Evolutionary conservation across 2,797 vertebrate genomes (phyloP), one percentile per base, ranked within the genome.

Genomic region (Melopsittacus undulatus): DNA sequence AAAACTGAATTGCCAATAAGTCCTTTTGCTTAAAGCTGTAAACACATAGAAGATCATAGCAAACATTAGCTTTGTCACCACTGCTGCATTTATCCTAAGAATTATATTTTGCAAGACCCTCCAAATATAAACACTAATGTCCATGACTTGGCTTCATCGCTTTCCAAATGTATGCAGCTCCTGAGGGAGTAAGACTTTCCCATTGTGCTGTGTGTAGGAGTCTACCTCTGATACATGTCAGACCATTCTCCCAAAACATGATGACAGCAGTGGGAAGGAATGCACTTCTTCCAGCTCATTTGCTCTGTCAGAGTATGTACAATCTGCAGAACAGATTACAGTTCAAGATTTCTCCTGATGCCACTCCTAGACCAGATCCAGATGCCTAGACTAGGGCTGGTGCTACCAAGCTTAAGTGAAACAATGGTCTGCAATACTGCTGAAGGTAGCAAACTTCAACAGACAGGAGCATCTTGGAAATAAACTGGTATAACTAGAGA

Each of bases 21-120:
- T 92, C 68, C 57, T 95, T 96, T 86, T 84, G 79, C 94, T 91
- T 92, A 95, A 96, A 96, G 73, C 83, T 96, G 63, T 94, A 91
- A 96, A 95, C 68, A 70, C 27, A 19, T 19, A 73, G 76, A 92
- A 94, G 63, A 96, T 84, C 69, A 67, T 26, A 90, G 84, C 75
- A 78, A 96, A 95, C 42, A 72, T 49, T 59, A 78, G 46, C 67
- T 95, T 43, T 90, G 90, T 76, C 29, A 77, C 32, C 73, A 75
- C n/a, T 79, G 83, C 73, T 85, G 73, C 62, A 87, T 23, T 87
- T 93, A 72, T 92, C 74, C 77, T 89, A 75, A 90, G 72, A 90
- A 69, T 90, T 96, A 95, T 87, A 70, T 76, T 95, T 77, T 90
- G 74, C 92, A 96, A 97, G 29, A 69, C 9, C 32, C 46, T 96